A percentile compares a stretch with the other conserved stretches of the same genome.
Evolutionary conservation across 2,888 invertebrate species (phyloP).

Genomic region (Oegoconia quadripuncta): DNA sequence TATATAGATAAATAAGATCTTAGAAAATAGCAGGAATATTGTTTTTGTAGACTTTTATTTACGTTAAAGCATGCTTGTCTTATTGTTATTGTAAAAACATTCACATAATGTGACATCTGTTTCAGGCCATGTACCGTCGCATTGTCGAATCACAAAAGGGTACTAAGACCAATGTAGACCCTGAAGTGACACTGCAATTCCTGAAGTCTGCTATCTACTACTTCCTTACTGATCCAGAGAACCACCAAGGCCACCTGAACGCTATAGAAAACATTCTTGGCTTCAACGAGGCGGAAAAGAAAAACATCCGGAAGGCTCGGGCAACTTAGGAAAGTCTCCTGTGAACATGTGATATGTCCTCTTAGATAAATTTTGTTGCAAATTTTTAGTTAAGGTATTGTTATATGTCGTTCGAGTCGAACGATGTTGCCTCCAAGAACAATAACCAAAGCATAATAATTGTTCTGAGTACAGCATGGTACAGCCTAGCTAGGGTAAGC

Average conservation of each 20-base stretch:
- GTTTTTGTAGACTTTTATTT: too few relatives aligned
- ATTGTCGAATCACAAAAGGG: constrained; percentile 87
- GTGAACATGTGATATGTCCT: constrained; percentile 62
- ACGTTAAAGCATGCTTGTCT: too few relatives aligned
- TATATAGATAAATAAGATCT: too few relatives aligned
- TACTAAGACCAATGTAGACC: constrained; percentile 86
- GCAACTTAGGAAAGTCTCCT: constrained; percentile 62
- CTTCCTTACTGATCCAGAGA: constrained; percentile 93
- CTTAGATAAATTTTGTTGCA: constrained; percentile 32
- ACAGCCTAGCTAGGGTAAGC: constrained; percentile 20
- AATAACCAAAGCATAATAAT: too few relatives aligned
- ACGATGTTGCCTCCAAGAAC: too few relatives aligned
- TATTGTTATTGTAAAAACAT: too few relatives aligned
- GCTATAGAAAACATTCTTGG: constrained; percentile 96
- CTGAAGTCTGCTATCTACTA: constrained; percentile 96
- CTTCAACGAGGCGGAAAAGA: constrained; percentile 89
- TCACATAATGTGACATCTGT: constrained; percentile 22
- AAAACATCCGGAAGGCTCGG: constrained; percentile 87
- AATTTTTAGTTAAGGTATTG: constrained; percentile 47
- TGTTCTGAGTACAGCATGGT: too few relatives aligned
- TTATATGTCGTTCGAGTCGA: constrained; percentile 43
- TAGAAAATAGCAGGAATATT: too few relatives aligned
- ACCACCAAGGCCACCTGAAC: constrained; percentile 91
- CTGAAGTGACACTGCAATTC: constrained; percentile 95
- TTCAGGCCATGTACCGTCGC: constrained; percentile 91